phyloP scores from a whole-genome alignment of 1,140 invertebrate genomes.

The Zeugodacus cucurbitae region DNA sequence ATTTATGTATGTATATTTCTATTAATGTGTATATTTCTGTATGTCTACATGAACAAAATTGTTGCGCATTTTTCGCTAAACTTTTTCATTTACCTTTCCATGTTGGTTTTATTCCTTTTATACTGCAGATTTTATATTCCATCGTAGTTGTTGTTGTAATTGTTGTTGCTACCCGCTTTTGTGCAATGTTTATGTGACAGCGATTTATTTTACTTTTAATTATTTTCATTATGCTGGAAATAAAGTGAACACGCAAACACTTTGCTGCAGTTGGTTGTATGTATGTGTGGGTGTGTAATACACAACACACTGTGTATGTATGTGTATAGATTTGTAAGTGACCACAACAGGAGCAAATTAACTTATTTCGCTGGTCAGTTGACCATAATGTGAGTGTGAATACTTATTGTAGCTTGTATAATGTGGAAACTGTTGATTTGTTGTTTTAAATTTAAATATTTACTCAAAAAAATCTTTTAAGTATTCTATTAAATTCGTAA shows the following conservation, averaged over 20 bases:
- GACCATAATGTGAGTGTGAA: not conserved
- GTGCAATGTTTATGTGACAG: slow-evolving; percentile 8
- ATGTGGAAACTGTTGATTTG: too few species aligned
- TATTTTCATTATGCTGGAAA: slow-evolving; percentile 24
- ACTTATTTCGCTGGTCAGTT: not conserved
- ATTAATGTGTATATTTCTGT: not conserved
- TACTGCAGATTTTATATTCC: not conserved
- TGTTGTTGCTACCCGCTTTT: not conserved
- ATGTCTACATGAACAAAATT: not conserved
- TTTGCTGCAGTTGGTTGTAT: not conserved
- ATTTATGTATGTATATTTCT: not conserved
- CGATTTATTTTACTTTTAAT: slow-evolving; percentile 31
- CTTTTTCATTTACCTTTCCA: slow-evolving; percentile 9
- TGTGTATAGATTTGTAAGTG: not conserved
- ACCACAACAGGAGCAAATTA: not conserved
- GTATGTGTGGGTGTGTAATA: not conserved
- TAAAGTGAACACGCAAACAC: not conserved
- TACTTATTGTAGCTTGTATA: too few species aligned
- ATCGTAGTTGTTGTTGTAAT: not conserved
- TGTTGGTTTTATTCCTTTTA: not conserved
- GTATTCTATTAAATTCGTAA: too few species aligned
- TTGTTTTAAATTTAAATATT: too few species aligned
- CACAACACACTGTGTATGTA: not conserved
- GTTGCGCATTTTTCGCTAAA: slow-evolving; percentile 16
- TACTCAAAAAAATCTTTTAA: too few species aligned